These are phyloP conservation scores for Batillaria attramentaria DNA, from an alignment of 1,140 invertebrate species.

Conservation along the genomic window DNA sequence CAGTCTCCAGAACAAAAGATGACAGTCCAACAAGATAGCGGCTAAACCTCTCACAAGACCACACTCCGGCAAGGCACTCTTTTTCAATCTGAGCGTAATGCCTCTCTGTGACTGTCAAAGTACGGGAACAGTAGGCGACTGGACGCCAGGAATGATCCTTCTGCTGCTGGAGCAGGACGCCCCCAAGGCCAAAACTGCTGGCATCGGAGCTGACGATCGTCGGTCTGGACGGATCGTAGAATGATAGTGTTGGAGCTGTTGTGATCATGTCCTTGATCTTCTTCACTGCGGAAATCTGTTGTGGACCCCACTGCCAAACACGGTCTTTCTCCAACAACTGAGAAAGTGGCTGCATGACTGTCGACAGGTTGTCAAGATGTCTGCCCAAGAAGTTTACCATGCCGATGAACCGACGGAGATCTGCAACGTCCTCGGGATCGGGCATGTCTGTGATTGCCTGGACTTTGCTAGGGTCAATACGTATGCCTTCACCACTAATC, in stretches of 20 bases:
- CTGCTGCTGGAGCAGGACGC: constrained; percentile 39
- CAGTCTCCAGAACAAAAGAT: constrained; percentile 52
- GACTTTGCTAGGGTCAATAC: no score
- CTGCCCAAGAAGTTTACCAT: constrained; percentile 70
- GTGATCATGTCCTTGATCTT: constrained; percentile 27
- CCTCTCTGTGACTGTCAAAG: constrained; percentile 69
- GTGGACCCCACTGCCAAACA: constrained; percentile 35
- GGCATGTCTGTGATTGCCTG: constrained; percentile 6
- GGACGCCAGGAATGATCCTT: constrained; percentile 48
- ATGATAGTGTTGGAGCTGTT: background rate
- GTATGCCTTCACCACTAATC: no score
- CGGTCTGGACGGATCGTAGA: constrained; percentile 15
- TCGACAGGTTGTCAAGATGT: constrained; percentile 53
- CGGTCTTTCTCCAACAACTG: constrained; percentile 29
- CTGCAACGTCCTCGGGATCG: constrained; percentile 1
- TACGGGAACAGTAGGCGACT: constrained; percentile 70
- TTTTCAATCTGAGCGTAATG: constrained; percentile 75
- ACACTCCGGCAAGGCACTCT: constrained; percentile 74
- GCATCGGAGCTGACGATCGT: constrained; percentile 43
- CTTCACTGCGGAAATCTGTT: constrained; percentile 2
- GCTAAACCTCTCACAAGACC: constrained; percentile 73
- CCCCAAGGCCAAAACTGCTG: constrained; percentile 46
- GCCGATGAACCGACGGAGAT: constrained; percentile 61
- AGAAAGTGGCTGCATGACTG: constrained; percentile 18
- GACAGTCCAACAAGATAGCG: constrained; percentile 71